Evolutionary conservation across 2,888 invertebrate genomes (phyloP), one percentile per base, ranked within the genome.

Genomic region (Sarcophaga variegata): DNA sequence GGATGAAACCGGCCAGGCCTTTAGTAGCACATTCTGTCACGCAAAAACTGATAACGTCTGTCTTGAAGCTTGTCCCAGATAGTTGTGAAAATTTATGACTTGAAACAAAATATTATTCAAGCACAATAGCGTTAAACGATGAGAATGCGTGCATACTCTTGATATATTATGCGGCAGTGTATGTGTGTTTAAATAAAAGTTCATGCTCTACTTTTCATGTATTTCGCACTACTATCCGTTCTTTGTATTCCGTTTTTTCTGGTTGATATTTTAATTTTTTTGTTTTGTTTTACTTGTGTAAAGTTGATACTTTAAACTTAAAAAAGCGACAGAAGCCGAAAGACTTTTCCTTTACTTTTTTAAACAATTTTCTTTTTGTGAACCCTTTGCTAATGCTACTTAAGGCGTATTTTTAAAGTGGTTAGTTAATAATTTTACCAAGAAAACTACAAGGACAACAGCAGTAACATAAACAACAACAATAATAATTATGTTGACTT

Each of bases 271-370:
- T 60, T 59, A 59, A 72, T 45, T 67, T 22, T 20, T 20, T n/a
- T n/a, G n/a, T 20, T 20, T 81, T 49, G 45, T 20, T 37, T 72
- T 72, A 45, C 17, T 49, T 71, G 64, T 63, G 37, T 72, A 22
- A 80, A 80, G 80, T 80, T 80, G 37, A 64, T 64, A 78, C 78
- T 47, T 64, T 80, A 66, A 20, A 72, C 72, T 80, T 76, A 25
- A 70, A 70, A 64, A 49, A 49, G 27, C 11, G 14, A 49, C 12
- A 4, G 49, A 80, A 78, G 17, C 14, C 60, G 62, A 70, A 70
- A 54, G 17, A 54, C 54, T 54, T 54, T 49, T 49, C 14, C 49
- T 49, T 4, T 49, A 49, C 14, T 2, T 12, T 49, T 49, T 49
- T n/a, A n/a, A n/a, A 12, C 1, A 49, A 27, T 27, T 3, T 49